Evolutionary conservation across 2,888 invertebrate genomes (phyloP), one percentile per base, ranked within the genome.

Genomic region (Erebia palarica): DNA sequence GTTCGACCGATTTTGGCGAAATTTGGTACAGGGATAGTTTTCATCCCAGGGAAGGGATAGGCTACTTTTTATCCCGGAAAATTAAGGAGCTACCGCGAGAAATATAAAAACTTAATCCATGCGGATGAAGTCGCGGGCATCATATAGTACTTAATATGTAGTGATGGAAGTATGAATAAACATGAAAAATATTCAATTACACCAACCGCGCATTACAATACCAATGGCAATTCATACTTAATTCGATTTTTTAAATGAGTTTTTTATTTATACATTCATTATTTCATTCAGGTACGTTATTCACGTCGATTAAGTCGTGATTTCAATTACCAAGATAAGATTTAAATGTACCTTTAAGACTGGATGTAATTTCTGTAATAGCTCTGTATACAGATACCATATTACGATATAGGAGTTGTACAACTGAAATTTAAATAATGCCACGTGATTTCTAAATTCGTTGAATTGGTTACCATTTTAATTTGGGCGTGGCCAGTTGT

Each of bases 321-420:
- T 89, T 90, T 88, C 86, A 89, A 90, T 91, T 89, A 88, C 78
- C 67, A 76, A 86, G 87, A 90, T 89, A 88, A 85, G 79, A 80
- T 78, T 79, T 81, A 80, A 86, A 84, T 82, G 77, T 76, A 75
- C 77, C 76, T 77, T 51, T 77, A 67, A 75, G 75, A 74, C 69
- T 75, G 21, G 8, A 67, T 77, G 79, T 79, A 76, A 78, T 79
- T 77, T 76, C 73, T 77, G 77, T 82, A 82, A 82, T 82, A 79
- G 78, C 76, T 70, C 36, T 36, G 36, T 36, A 36, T 36, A 36
- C 66, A 72, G 82, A 81, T 81, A 74, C 71, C 72, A 75, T 77
- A 76, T 77, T 76, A 73, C 77, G 81, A 80, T 81, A 79, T n/a
- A n/a, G n/a, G 71, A 73, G 68, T 70, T 58, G 42, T 67, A 68